These are phyloP conservation scores for Cabera pusaria DNA, from an alignment of 2,888 invertebrate genomes.

Conservation along the genomic window DNA sequence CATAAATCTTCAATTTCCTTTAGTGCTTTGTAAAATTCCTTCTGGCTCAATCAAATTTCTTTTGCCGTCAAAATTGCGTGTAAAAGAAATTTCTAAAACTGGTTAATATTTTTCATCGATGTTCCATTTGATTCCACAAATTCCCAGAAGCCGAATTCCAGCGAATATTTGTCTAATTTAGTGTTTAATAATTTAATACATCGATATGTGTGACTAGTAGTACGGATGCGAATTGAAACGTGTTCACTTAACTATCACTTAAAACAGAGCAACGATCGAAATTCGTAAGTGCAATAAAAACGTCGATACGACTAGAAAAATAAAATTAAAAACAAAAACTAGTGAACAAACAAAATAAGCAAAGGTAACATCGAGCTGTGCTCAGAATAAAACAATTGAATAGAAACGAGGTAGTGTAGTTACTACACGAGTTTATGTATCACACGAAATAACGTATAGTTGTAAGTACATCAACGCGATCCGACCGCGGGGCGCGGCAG, in stretches of 20 bases:
- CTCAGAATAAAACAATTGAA: constrained; percentile 60
- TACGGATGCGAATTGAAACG: constrained; percentile 57
- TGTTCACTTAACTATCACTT: constrained; percentile 48
- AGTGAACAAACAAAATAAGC: constrained; percentile 68
- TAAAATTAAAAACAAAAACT: constrained; percentile 46
- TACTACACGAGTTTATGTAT: constrained; percentile 73
- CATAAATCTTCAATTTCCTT: constrained; percentile 28
- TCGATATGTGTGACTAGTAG: constrained; percentile 70
- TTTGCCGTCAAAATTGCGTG: constrained; percentile 18
- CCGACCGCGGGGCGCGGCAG: constrained; percentile 44
- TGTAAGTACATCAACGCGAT: constrained; percentile 46
- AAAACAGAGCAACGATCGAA: constrained; percentile 46
- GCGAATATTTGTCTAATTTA: constrained; percentile 47
- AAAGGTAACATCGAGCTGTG: constrained; percentile 69
- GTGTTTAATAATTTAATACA: constrained; percentile 37
- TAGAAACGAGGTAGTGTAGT: constrained; percentile 79
- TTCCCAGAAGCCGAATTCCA: constrained; percentile 42
- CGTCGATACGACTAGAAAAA: constrained; percentile 66
- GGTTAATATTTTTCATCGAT: constrained; percentile 15
- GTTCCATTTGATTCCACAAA: constrained; percentile 36
- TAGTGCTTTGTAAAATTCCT: constrained; percentile 22
- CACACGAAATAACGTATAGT: constrained; percentile 56
- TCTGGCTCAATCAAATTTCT: constrained; percentile 19
- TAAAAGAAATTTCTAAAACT: constrained; percentile 4
- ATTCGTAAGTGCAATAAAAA: constrained; percentile 47